These are phyloP conservation scores for Polyommatus icarus DNA, from an alignment of 2,888 invertebrate species.

Conservation along the genomic window DNA sequence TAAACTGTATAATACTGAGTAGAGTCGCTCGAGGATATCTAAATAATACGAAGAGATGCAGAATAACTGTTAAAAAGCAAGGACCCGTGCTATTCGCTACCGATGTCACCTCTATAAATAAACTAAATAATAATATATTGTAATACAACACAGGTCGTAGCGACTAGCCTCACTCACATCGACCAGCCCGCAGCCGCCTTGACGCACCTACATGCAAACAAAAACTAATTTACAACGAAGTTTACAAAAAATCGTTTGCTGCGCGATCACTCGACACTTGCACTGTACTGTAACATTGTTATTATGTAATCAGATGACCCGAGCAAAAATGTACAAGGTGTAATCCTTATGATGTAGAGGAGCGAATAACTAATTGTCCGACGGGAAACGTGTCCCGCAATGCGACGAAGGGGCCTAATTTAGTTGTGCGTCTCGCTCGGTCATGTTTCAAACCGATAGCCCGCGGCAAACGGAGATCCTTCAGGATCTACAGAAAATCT, in stretches of 20 bases:
- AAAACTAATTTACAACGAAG: constrained; percentile 19
- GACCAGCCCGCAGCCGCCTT: constrained; percentile 19
- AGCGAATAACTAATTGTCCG: background rate
- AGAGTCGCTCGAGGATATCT: constrained; percentile 1
- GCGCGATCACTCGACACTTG: background rate
- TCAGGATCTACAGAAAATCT: background rate
- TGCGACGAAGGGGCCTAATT: background rate
- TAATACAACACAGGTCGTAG: background rate
- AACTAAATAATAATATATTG: background rate
- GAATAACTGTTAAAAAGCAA: background rate
- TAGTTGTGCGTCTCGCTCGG: background rate
- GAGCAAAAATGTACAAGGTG: background rate
- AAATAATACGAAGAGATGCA: background rate
- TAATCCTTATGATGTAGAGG: background rate
- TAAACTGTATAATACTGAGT: background rate
- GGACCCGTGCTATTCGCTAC: background rate
- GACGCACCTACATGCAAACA: constrained; percentile 16
- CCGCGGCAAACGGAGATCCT: background rate
- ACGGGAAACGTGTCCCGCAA: background rate
- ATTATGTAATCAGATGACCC: background rate
- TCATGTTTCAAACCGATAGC: background rate
- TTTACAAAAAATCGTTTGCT: constrained; percentile 4
- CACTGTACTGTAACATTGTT: background rate
- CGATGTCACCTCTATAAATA: constrained; percentile 24
- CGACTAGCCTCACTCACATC: background rate